Evolutionary conservation across 2,113 vertebrate species (phyloP), one percentile per base, ranked within the genome.

Genomic region (Terrapene triunguis): DNA sequence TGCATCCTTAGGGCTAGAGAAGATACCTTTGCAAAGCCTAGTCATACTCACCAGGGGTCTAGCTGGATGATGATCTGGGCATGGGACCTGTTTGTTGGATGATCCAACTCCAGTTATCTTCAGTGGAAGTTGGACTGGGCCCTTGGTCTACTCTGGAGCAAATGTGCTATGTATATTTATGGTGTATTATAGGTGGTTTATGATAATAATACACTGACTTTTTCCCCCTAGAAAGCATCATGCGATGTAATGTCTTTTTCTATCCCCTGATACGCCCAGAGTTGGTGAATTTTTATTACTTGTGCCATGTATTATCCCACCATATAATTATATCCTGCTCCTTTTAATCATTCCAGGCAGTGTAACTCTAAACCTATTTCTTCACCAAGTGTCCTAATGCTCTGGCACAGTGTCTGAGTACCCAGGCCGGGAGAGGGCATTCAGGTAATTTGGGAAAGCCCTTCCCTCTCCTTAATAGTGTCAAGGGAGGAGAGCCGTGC

Each of bases 141-240:
- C 94, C 25, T 88, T 85, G 47, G 19, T 21, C 84, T 69, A 76
- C 93, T 1, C 82, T 76, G 88, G 76, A 57, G 84, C 3, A 0
- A 6, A 6, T 55, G 4, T 62, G 80, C 89, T 8, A 0, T 3
- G 10, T 57, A 81, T 87, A 84, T 90, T 89, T 96, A 92, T 78
- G 88, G 35, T 88, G 59, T 65, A 9, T 85, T 59, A 24, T 6
- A 16, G 54, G 47, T 44, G n/a, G 17, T 51, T 76, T 24, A 81
- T 94, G 92, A 88, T 93, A 87, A 42, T 54, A 57, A 79, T 4
- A 0, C 47, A 89, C 89, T 92, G 96, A 92, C 24, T 65, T 32
- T 3, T 96, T 95, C 94, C 93, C 84, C 90, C 90, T 97, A 91
- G 90, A 95, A 97, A 96, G 85, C 89, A 48, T 94, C 42, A 27